Evolutionary conservation across 2,888 invertebrate genomes (phyloP).

Genomic region (Campaea margaritaria): DNA sequence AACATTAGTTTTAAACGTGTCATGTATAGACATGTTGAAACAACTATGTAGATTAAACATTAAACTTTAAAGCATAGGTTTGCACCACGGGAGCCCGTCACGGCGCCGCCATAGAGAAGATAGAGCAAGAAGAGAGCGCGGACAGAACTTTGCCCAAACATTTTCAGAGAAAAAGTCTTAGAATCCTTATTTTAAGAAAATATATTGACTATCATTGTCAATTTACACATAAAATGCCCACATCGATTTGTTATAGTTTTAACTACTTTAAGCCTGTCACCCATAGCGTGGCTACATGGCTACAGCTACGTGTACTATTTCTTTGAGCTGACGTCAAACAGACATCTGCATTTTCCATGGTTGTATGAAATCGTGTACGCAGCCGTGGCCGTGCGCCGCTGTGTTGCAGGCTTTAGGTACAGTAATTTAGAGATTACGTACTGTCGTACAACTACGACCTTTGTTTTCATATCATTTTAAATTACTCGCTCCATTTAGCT

Average conservation of each 20-base stretch:
- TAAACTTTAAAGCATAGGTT: slow-evolving; percentile 57
- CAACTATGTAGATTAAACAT: slow-evolving; percentile 35
- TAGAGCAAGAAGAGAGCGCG: slow-evolving; percentile 42
- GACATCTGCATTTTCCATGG: too few relatives aligned
- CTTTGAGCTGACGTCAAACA: too few relatives aligned
- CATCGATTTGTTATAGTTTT: slow-evolving; percentile 1
- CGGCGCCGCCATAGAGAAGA: slow-evolving; percentile 38
- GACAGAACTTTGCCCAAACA: slow-evolving; percentile 4
- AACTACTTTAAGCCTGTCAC: too few relatives aligned
- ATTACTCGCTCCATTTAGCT: not conserved
- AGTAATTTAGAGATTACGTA: slow-evolving; percentile 17
- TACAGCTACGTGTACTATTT: too few relatives aligned
- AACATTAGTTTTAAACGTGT: slow-evolving; percentile 24
- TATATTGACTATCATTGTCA: slow-evolving; percentile 22
- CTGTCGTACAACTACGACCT: slow-evolving; percentile 7
- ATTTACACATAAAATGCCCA: slow-evolving; percentile 9
- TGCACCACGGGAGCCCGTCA: slow-evolving; percentile 54
- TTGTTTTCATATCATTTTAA: not conserved
- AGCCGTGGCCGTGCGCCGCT: too few relatives aligned
- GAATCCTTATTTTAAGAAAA: slow-evolving; percentile 24
- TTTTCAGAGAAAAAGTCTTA: slow-evolving; percentile 12
- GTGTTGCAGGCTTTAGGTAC: not conserved
- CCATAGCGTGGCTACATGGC: too few relatives aligned
- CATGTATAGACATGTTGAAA: slow-evolving; percentile 35
- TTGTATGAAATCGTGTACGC: too few relatives aligned